phyloP scores from a whole-genome alignment of 1,140 invertebrate species.

The Platorchestia sp. region DNA sequence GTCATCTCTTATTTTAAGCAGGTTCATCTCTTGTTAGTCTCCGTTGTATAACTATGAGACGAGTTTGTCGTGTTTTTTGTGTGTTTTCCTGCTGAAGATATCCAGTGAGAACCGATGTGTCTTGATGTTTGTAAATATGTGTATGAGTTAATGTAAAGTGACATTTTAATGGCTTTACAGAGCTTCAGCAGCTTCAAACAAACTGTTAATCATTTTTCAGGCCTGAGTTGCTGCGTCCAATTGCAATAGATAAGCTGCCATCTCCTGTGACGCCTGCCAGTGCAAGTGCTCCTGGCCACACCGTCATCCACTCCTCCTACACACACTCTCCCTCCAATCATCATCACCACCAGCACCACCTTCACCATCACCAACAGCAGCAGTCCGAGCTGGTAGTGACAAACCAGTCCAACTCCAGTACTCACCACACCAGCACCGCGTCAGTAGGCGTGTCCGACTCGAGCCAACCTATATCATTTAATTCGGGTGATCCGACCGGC shows the following conservation, averaged over 20 bases:
- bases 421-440: background rate
- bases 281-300: slow-evolving; percentile 33
- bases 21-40: too few species aligned
- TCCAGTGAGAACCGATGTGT: too few species aligned
- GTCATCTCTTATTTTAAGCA: too few species aligned
- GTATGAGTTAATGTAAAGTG: too few species aligned
- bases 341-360: slow-evolving; percentile 56
- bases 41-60: too few species aligned
- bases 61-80: too few species aligned
- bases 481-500: background rate
- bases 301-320: slow-evolving; percentile 27
- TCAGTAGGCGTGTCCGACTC: background rate
- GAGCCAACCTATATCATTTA: slow-evolving; percentile 2
- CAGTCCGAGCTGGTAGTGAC: background rate
- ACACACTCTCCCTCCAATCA: slow-evolving; percentile 41
- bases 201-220: slow-evolving; percentile 36
- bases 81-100: too few species aligned
- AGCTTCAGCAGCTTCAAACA: too few species aligned
- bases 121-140: too few species aligned
- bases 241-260: slow-evolving; percentile 62
- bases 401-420: background rate
- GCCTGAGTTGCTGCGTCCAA: slow-evolving; percentile 66
- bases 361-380: slow-evolving; percentile 56
- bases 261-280: slow-evolving; percentile 59
- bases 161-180: too few species aligned